Evolutionary conservation across 2,797 vertebrate genomes (phyloP).

Genomic region (Eulemur albifrons): DNA sequence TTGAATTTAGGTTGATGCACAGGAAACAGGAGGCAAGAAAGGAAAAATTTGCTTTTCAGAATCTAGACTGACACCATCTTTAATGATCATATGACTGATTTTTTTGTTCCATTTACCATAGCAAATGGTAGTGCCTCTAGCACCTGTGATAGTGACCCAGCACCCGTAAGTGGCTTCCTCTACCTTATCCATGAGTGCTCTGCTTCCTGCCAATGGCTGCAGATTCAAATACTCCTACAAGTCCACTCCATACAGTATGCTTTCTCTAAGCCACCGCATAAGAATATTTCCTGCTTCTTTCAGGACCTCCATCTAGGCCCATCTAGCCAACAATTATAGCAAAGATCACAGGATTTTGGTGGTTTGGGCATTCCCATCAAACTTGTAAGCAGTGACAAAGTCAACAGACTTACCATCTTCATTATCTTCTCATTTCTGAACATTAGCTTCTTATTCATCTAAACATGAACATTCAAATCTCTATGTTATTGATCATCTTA

Average conservation of each 20-base stretch:
- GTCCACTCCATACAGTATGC: conserved; percentile 93
- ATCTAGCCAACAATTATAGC: conserved; percentile 92
- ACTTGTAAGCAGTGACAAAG: conserved; percentile 91
- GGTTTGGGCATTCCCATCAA: conserved; percentile 89
- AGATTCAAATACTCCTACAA: conserved; percentile 92
- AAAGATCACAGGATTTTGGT: conserved; percentile 85
- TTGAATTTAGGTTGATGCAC: conserved; percentile 69
- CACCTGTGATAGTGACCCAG: conserved; percentile 92
- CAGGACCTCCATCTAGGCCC: conserved; percentile 92
- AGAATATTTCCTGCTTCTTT: conserved; percentile 88
- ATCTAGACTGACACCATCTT: conserved; percentile 92
- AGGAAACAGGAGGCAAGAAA: conserved; percentile 30
- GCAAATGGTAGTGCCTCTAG: conserved; percentile 93
- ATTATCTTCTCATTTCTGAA: conserved; percentile 91
- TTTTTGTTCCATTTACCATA: conserved; percentile 93
- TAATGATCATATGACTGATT: conserved; percentile 93
- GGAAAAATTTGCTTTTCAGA: conserved; percentile 87
- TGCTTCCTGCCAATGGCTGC: conserved; percentile 90
- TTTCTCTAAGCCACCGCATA: conserved; percentile 89
- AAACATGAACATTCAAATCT: conserved; percentile 91
- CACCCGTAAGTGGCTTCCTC: conserved; percentile 89
- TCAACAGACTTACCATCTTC: conserved; percentile 87
- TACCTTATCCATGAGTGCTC: conserved; percentile 92
- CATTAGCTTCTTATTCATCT: conserved; percentile 92
- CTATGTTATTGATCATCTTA: conserved; percentile 93